Evolutionary conservation across 2,113 vertebrate genomes (phyloP).

Genomic region (Trochalopteron elliotii): DNA sequence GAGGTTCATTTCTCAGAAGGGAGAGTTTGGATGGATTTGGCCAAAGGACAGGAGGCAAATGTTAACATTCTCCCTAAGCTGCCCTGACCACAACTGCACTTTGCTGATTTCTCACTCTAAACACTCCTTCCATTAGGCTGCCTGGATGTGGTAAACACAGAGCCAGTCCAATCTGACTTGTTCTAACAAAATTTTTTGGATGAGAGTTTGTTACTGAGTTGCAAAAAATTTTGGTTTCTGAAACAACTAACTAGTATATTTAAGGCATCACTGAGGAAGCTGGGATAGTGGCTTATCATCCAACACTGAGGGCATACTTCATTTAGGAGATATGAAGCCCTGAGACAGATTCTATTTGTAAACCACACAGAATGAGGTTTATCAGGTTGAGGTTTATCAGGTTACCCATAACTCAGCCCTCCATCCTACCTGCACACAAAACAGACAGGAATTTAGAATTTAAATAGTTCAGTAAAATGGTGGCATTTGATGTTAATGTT

Average conservation of each 20-base stretch:
- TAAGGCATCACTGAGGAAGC: neutral
- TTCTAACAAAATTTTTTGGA: neutral
- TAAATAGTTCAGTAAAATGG: neutral
- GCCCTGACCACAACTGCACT: neutral
- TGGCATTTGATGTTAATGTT: neutral
- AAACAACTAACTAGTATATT: neutral
- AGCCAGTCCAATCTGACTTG: neutral
- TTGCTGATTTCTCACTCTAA: neutral
- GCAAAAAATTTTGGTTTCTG: neutral
- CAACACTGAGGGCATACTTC: neutral
- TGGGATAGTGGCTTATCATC: neutral
- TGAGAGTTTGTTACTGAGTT: neutral
- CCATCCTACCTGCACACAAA: neutral
- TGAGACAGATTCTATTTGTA: neutral
- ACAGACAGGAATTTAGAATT: neutral
- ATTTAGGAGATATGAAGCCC: neutral
- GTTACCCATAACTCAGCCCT: neutral
- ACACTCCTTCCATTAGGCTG: constrained; percentile 14
- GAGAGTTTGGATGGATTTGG: neutral
- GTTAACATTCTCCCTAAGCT: neutral
- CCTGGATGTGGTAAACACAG: constrained; percentile 2
- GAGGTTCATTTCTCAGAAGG: neutral
- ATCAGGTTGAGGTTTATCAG: neutral
- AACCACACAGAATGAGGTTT: neutral
- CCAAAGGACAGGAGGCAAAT: neutral